Evolutionary conservation across 2,888 invertebrate species (phyloP).

Genomic region (Syrphus vitripennis): DNA sequence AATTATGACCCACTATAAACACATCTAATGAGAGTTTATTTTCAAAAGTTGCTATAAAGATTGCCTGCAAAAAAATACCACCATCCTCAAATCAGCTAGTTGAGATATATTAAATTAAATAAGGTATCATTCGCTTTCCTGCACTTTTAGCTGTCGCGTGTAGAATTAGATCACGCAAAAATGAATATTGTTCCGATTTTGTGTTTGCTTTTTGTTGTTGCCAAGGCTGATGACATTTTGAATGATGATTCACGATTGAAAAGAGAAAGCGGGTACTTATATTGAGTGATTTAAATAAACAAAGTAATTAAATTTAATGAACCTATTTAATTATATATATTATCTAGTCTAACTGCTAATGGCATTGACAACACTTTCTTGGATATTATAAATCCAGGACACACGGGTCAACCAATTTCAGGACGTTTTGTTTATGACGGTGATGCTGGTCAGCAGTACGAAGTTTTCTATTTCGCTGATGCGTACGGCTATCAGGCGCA

Average conservation of each 20-base stretch:
- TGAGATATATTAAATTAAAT: neutral
- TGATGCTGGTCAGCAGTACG: conserved; percentile 77
- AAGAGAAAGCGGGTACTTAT: neutral
- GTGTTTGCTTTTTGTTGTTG: conserved; percentile 40
- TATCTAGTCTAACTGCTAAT: neutral
- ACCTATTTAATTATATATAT: too few relatives aligned
- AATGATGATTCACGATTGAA: neutral
- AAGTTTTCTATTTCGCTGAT: conserved; percentile 80
- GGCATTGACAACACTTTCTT: conserved; percentile 80
- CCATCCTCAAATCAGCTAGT: neutral
- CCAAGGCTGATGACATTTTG: conserved; percentile 25
- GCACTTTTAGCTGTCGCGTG: conserved; percentile 9
- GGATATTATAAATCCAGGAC: conserved; percentile 80
- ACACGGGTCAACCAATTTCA: conserved; percentile 82
- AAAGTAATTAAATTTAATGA: neutral
- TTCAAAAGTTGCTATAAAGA: neutral
- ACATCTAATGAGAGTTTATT: neutral
- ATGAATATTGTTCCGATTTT: conserved; percentile 49
- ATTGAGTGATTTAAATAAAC: neutral
- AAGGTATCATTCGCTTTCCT: neutral
- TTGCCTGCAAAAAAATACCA: neutral
- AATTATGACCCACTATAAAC: neutral
- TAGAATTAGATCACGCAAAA: conserved; percentile 21
- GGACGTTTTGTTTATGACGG: conserved; percentile 83
- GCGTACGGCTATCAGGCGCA: conserved; percentile 77